phyloP scores from a whole-genome alignment of 2,797 vertebrate species.

The Melanotaenia parkinsoni region DNA sequence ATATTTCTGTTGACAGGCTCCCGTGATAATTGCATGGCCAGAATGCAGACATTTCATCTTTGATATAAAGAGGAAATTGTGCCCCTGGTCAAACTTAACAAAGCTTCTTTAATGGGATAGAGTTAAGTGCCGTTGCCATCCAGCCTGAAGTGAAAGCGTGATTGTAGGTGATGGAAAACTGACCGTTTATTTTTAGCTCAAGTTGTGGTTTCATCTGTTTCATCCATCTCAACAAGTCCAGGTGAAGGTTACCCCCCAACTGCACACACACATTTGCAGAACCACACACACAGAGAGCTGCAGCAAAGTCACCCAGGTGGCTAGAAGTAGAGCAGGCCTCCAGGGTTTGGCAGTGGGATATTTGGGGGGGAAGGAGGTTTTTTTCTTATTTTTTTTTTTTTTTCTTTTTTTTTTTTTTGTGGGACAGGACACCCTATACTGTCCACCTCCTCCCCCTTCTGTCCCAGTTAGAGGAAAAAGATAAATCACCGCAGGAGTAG shows the following conservation, averaged over 20 bases:
- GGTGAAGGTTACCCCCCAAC: slow-evolving; percentile 51
- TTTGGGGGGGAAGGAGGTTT: slow-evolving; percentile 25
- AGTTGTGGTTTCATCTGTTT: slow-evolving; percentile 36
- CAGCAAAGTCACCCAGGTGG: slow-evolving; percentile 79
- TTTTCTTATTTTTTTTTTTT: slow-evolving; percentile 26
- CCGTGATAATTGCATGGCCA: slow-evolving; percentile 48
- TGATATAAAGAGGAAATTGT: slow-evolving; percentile 54
- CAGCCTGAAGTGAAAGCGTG: slow-evolving; percentile 22
- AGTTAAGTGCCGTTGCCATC: slow-evolving; percentile 40
- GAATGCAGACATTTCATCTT: slow-evolving; percentile 64
- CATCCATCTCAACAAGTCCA: slow-evolving; percentile 40
- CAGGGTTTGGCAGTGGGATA: slow-evolving; percentile 61
- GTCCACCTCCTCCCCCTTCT: slow-evolving; percentile 38
- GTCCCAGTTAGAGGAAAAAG: slow-evolving; percentile 73
- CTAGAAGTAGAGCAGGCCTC: slow-evolving; percentile 80
- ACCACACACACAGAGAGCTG: slow-evolving; percentile 16
- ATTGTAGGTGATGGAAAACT: slow-evolving; percentile 37
- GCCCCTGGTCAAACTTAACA: slow-evolving; percentile 61
- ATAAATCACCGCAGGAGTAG: slow-evolving; percentile 74
- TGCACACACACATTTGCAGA: slow-evolving; percentile 11
- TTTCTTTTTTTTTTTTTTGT: slow-evolving; percentile 16
- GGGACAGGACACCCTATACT: slow-evolving; percentile 70
- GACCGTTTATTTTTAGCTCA: slow-evolving; percentile 48
- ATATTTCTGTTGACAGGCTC: slow-evolving; percentile 66
- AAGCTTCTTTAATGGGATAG: slow-evolving; percentile 36